Percentiles rank a stretch among this genome's conserved stretches.
These are phyloP conservation scores for Drosophila greeni DNA, from an alignment of 2,888 invertebrate genomes.

Conservation along the genomic window DNA sequence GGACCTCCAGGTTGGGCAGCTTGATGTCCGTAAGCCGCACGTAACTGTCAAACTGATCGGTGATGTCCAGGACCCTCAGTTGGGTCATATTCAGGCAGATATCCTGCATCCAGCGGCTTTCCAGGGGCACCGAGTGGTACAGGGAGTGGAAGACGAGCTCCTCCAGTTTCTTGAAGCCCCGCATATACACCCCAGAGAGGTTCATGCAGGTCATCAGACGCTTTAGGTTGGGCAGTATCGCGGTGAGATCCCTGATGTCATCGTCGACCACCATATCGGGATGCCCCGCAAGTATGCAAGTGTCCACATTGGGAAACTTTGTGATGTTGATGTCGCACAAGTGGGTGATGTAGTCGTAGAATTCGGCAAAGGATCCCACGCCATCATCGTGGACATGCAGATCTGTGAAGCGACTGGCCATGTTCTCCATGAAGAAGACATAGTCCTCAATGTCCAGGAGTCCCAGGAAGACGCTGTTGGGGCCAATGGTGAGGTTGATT, in stretches of 20 bases:
- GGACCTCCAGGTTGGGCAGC: constrained; percentile 62
- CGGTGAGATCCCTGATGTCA: constrained; percentile 55
- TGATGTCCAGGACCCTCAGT: constrained; percentile 58
- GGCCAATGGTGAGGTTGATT: constrained; percentile 51
- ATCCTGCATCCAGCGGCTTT: constrained; percentile 59
- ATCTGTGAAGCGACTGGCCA: constrained; percentile 57
- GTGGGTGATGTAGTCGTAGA: constrained; percentile 60
- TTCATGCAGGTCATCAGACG: constrained; percentile 63
- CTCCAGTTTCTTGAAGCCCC: constrained; percentile 53
- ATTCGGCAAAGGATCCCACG: constrained; percentile 54
- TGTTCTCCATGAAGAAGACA: constrained; percentile 64
- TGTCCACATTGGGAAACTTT: constrained; percentile 46
- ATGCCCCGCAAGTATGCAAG: constrained; percentile 55
- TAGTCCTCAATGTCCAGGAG: constrained; percentile 62
- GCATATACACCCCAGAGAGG: constrained; percentile 51
- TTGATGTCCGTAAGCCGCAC: constrained; percentile 55
- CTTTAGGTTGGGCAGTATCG: constrained; percentile 58
- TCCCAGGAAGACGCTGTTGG: constrained; percentile 51
- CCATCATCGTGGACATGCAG: constrained; percentile 62
- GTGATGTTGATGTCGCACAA: constrained; percentile 59
- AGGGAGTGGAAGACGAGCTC: constrained; percentile 61
- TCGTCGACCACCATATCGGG: constrained; percentile 58
- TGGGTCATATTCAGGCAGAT: constrained; percentile 56
- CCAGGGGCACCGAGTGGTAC: constrained; percentile 60
- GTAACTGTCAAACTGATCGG: constrained; percentile 59